These are phyloP conservation scores for Lasius fuliginosus DNA, from an alignment of 2,888 invertebrate genomes.

Conservation along the genomic window DNA sequence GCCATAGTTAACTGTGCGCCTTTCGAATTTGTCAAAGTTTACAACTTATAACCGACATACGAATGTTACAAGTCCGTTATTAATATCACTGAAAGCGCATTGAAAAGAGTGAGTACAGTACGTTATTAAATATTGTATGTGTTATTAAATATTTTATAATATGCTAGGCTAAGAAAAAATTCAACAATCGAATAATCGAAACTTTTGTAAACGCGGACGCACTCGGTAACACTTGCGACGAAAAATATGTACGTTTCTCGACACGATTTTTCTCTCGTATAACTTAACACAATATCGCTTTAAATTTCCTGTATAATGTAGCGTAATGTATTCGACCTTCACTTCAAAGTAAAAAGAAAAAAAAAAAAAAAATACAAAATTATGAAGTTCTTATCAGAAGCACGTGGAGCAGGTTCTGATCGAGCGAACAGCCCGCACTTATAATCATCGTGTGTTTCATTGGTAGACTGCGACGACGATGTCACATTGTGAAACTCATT, in stretches of 20 bases:
- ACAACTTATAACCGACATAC: background rate
- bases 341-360: background rate
- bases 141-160: background rate
- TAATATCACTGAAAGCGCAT: background rate
- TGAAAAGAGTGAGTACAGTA: background rate
- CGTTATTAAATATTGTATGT: background rate
- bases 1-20: background rate
- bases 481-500: constrained; percentile 41
- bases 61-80: background rate
- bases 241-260: background rate
- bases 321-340: constrained; percentile 20
- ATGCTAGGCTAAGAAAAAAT: background rate
- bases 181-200: no score
- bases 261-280: background rate
- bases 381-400: constrained; percentile 31
- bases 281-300: background rate
- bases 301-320: background rate
- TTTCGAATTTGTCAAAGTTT: background rate
- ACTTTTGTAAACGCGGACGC: background rate
- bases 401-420: background rate
- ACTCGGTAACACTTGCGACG: no score
- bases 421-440: background rate
- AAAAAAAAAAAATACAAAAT: constrained; percentile 1
- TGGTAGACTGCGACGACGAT: background rate
- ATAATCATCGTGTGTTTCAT: constrained; percentile 27